A percentile compares a stretch with the other conserved stretches of the same genome.
Evolutionary conservation across 2,797 vertebrate species (phyloP).

Genomic region (Eospalax fontanierii): DNA sequence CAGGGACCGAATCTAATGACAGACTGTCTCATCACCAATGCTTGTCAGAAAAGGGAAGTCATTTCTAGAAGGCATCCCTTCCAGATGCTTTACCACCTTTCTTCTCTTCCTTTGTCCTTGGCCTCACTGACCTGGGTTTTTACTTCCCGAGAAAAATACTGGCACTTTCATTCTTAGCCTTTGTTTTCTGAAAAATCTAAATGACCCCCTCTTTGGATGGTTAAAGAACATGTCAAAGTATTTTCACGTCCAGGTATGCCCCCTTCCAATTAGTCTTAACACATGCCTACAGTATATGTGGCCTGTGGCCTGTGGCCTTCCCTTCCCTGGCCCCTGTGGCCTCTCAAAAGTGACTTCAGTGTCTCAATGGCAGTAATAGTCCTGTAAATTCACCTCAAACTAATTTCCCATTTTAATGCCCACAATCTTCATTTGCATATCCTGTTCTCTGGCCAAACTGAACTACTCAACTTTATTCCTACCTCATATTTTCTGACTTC

Average conservation of each 20-base stretch:
- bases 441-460: background rate
- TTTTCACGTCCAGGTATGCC: background rate
- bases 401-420: slow-evolving; percentile 36
- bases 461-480: background rate
- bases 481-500: slow-evolving; percentile 22
- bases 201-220: background rate
- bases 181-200: background rate
- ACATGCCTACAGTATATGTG: background rate
- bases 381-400: background rate
- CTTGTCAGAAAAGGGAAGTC: background rate
- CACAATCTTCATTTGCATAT: background rate
- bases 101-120: background rate
- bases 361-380: background rate
- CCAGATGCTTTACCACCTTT: background rate
- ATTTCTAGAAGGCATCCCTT: background rate
- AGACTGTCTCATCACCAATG: background rate
- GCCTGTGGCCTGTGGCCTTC: background rate
- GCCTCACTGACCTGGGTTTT: background rate
- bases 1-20: background rate
- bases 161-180: background rate
- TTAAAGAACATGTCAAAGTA: background rate
- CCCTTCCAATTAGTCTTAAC: background rate
- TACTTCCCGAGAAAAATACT: background rate
- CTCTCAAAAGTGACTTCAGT: background rate
- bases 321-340: background rate